Conservation (phyloP, 2,888 invertebrate genomes). For the Scelioninae gen. 1 region DNA sequence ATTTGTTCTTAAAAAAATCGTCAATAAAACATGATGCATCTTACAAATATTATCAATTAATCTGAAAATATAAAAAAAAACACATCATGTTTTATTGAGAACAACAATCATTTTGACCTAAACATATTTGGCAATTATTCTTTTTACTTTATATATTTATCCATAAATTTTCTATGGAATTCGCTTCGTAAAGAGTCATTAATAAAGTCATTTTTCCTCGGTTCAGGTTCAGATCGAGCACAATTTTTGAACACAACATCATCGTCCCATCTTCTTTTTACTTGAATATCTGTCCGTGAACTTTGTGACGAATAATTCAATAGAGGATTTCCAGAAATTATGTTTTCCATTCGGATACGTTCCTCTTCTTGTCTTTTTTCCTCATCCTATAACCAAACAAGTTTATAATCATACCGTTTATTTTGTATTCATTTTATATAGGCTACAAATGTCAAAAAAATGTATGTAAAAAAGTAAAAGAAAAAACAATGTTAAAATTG, state of each 20-base stretch:
- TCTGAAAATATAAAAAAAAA: too few relatives aligned
- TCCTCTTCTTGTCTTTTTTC: conserved; percentile 97
- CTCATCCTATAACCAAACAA: conserved; percentile 87
- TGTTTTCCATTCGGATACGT: conserved; percentile 98
- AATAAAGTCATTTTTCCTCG: conserved; percentile 94
- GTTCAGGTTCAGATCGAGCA: conserved; percentile 97
- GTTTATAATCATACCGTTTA: background rate
- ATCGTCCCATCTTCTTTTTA: conserved; percentile 98
- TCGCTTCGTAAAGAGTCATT: conserved; percentile 99
- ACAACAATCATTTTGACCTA: too few relatives aligned
- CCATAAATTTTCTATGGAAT: conserved; percentile 99
- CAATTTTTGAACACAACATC: conserved; percentile 99
- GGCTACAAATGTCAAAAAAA: too few relatives aligned
- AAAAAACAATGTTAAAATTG: too few relatives aligned
- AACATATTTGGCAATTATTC: too few relatives aligned
- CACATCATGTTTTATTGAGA: too few relatives aligned
- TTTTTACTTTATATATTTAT: conserved; percentile 97
- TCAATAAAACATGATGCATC: too few relatives aligned
- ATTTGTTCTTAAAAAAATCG: too few relatives aligned
- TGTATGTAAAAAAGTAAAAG: too few relatives aligned
- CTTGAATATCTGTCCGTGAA: conserved; percentile 92
- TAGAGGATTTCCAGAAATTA: conserved; percentile 98
- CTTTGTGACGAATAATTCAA: conserved; percentile 93
- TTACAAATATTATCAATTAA: too few relatives aligned
- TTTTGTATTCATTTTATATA: too few relatives aligned